Evolutionary conservation across 2,113 vertebrate genomes (phyloP), one percentile per base, ranked within the genome.

Genomic region (Stigmatopora argus): DNA sequence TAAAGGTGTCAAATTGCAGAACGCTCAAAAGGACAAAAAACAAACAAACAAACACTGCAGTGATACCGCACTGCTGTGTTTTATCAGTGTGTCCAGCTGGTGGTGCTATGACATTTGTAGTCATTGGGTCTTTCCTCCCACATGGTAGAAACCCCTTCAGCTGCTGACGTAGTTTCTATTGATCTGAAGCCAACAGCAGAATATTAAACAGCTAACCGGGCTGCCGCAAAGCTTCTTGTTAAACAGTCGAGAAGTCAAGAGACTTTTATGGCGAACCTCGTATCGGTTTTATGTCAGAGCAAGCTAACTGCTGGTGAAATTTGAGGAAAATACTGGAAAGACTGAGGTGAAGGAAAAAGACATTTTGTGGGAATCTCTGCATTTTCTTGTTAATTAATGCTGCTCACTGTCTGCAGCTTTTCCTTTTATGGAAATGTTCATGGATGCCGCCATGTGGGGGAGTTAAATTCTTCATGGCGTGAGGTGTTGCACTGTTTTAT

Each of bases 131-230:
- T 73, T 57, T 74, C 70, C 66, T 66, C 77, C 73, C 46, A 35
- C 61, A 63, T 21, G 23, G 67, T 78, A 86, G 81, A 86, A 86
- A 83, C 75, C 76, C 85, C 80, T 83, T 63, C 69, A 69, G 75
- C 79, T 78, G 77, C 73, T 83, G 84, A 86, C 72, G 77, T 84
- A 75, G 67, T 76, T 83, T 74, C 72, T 69, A 83, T 79, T 85
- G 77, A 86, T 80, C 47, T 77, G 41, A 34, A 71, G 79, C 74
- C 67, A 72, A 66, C 60, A 79, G 71, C 77, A 68, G 84, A 83
- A 85, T 86, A 81, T 75, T 86, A 78, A 83, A 71, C 71, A 67
- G 49, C 41, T 67, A 61, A 52, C 63, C 55, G 6, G 59, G 46
- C 74, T 26, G 55, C 77, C 72, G 69, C 70, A 71, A 57, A 44